Base-by-base conservation (phyloP, 2,797 vertebrate genomes). In the Gadopsis marmoratus region DNA sequence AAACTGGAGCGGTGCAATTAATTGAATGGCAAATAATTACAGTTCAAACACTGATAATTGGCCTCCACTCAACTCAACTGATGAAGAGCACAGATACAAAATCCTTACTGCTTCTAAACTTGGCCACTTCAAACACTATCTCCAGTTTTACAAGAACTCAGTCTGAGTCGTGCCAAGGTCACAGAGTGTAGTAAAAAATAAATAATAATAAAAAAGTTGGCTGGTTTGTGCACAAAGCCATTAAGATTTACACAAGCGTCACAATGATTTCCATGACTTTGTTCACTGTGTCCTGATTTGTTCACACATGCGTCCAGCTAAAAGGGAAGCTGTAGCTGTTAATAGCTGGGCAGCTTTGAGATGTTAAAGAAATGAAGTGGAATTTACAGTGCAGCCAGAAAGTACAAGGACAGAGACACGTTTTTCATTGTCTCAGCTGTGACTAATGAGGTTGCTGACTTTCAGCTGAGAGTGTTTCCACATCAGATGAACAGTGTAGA, bases 31-130 rank as follows among this genome's bases (percentile, higher is more conserved):
- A 85, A 89, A 86, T 84, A 88, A 84, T 81, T 81, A 65, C 37
- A 84, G 77, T 89, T 81, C 68, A 86, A 87, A 86, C 69, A 48
- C 66, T 70, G 61, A 81, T 83, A 74, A 87, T 74, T 86, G 74
- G 48, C 64, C 81, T 59, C 69, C 61, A 67, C 70, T 86, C 61
- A 51, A 39, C 66, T 82, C 58, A 26, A 26, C 26, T 66, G 35
- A 35, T 66, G 54, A 71, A 64, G 62, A 86, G 56, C 41, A 54
- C 67, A 66, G 41, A 74, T 19, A 61, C 39, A 77, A 76, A 74
- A 66, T 35, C 29, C 56, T 86, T 45, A 31, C 71, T 62, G 66
- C 61, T 62, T 76, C n/a, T 12, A 39, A 65, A 41, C 54, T 50
- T 76, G 63, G 67, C 55, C 58, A 76, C 72, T 81, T 88, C 51